Evolutionary conservation across 2,113 vertebrate genomes (phyloP).

Genomic region (Hoplias malabaricus): DNA sequence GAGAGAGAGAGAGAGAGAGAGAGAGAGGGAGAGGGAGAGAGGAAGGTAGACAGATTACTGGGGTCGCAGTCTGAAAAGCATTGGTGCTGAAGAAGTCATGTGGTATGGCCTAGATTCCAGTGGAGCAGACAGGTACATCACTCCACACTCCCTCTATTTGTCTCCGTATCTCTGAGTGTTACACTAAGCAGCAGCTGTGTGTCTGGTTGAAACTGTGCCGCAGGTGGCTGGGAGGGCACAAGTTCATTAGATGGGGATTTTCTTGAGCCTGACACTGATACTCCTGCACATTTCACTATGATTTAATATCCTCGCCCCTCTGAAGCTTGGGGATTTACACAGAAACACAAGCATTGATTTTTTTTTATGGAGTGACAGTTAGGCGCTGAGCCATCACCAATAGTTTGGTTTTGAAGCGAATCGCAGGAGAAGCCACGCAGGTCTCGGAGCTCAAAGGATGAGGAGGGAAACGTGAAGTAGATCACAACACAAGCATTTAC

Average conservation of each 20-base stretch:
- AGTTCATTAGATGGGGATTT: conserved; percentile 68
- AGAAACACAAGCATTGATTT: conserved; percentile 62
- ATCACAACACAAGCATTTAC: background rate
- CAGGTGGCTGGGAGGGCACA: conserved; percentile 52
- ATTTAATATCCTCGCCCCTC: conserved; percentile 60
- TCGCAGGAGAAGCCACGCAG: background rate
- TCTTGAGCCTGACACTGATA: conserved; percentile 57
- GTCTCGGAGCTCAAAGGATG: background rate
- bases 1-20: background rate
- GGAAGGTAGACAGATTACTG: background rate
- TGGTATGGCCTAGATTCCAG: background rate
- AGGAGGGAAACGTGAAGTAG: background rate
- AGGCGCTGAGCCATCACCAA: background rate
- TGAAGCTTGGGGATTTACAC: conserved; percentile 51
- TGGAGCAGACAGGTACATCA: background rate
- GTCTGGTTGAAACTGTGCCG: conserved; percentile 8
- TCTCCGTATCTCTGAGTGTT: conserved; percentile 1
- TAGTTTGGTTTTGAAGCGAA: background rate
- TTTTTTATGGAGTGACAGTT: conserved; percentile 26
- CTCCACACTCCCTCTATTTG: background rate
- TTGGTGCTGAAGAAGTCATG: background rate
- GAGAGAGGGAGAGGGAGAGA: background rate
- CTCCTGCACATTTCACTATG: conserved; percentile 58
- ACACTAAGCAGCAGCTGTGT: background rate
- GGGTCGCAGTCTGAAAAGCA: background rate